Conservation (phyloP, 1,140 invertebrate genomes). For the Magallana ariakensis region DNA sequence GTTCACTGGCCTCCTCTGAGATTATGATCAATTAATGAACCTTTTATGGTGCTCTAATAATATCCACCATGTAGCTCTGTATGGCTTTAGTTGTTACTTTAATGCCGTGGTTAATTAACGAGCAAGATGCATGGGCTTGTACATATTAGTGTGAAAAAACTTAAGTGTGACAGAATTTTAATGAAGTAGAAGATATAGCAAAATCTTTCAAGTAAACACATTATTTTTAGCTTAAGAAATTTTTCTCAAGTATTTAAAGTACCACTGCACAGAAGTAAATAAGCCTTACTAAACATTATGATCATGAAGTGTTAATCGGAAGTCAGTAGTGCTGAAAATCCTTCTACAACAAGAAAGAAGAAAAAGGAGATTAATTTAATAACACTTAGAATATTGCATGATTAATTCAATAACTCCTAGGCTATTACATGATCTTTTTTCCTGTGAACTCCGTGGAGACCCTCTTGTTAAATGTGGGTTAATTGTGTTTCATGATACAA, state of each 20-base stretch:
- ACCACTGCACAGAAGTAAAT: slow-evolving; percentile 17
- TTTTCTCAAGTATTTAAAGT: slow-evolving; percentile 35
- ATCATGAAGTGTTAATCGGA: slow-evolving; percentile 31
- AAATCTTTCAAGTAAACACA: slow-evolving; percentile 7
- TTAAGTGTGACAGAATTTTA: background rate
- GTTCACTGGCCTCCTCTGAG: background rate
- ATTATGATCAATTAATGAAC: slow-evolving; percentile 26
- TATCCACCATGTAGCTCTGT: background rate
- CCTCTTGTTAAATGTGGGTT: slow-evolving; percentile 34
- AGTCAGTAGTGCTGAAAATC: slow-evolving; percentile 33
- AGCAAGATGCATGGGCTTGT: background rate
- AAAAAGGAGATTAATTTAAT: slow-evolving; percentile 39
- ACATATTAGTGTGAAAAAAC: background rate
- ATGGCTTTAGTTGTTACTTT: background rate
- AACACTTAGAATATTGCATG: slow-evolving; percentile 30
- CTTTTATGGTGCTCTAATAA: background rate
- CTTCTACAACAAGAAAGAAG: slow-evolving; percentile 34
- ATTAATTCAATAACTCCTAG: slow-evolving; percentile 25
- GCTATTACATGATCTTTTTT: slow-evolving; percentile 5
- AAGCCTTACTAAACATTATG: slow-evolving; percentile 24
- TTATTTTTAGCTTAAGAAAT: slow-evolving; percentile 33
- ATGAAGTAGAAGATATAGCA: background rate
- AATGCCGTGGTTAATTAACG: background rate
- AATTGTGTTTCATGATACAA: slow-evolving; percentile 38
- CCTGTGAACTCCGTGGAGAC: background rate